phyloP scores from a whole-genome alignment of 2,113 vertebrate species.

The Terrapene triunguis region DNA sequence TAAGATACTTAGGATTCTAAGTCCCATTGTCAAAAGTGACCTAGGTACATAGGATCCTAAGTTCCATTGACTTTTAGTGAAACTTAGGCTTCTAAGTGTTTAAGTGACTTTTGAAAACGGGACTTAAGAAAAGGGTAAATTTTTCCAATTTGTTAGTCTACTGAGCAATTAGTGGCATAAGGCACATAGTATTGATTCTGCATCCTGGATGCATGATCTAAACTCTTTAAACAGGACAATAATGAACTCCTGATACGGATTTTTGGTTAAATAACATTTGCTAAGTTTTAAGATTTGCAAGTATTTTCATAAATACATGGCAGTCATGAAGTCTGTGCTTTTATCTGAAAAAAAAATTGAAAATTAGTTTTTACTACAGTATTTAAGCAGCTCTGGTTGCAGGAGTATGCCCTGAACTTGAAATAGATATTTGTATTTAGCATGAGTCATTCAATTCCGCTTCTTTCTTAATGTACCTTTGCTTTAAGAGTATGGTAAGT shows the following conservation, averaged over 20 bases:
- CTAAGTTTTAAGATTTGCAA: constrained; percentile 10
- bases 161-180: neutral
- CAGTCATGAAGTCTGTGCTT: neutral
- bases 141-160: fast-evolving
- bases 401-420: neutral
- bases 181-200: neutral
- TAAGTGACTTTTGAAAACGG: neutral
- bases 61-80: neutral
- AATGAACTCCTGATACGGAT: neutral
- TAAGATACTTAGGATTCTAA: neutral
- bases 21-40: neutral
- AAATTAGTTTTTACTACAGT: constrained; percentile 8
- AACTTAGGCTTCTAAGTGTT: neutral
- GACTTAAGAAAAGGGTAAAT: neutral
- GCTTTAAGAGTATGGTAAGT: neutral
- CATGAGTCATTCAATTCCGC: neutral
- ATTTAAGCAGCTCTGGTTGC: constrained; percentile 12
- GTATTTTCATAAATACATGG: neutral
- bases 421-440: neutral
- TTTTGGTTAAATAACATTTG: neutral
- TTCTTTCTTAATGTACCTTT: neutral
- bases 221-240: neutral
- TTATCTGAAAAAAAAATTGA: neutral
- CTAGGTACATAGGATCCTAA: neutral
- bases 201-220: neutral